A percentile compares a stretch with the other conserved stretches of the same genome.
Evolutionary conservation across 1,140 invertebrate genomes (phyloP).

Genomic region (Aphis gossypii): DNA sequence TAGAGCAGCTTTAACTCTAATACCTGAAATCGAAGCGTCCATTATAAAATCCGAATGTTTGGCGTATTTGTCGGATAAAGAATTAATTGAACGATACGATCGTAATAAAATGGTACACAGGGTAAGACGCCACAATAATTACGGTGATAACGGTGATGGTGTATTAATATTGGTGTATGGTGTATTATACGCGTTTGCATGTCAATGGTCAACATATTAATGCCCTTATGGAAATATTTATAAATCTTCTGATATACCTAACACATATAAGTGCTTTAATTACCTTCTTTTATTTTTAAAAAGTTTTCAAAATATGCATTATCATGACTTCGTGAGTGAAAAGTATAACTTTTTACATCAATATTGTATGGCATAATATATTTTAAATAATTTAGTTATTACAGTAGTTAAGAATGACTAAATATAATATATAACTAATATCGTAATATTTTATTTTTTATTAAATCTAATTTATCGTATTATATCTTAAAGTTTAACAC

Average conservation of each 20-base stretch:
- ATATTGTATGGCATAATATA: not conserved
- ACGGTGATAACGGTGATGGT: slow-evolving; percentile 33
- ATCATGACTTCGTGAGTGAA: not conserved
- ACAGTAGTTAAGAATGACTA: not conserved
- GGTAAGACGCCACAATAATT: slow-evolving; percentile 64
- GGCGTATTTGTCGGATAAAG: slow-evolving; percentile 65
- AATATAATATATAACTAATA: not conserved
- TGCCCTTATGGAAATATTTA: not conserved
- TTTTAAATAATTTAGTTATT: too few relatives aligned
- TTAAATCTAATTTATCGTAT: not conserved
- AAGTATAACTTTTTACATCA: not conserved
- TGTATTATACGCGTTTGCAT: slow-evolving; percentile 10
- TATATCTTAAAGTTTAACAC: not conserved
- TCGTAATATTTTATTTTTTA: not conserved
- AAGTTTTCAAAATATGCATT: not conserved
- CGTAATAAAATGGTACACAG: slow-evolving; percentile 65
- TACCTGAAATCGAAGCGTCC: slow-evolving; percentile 65
- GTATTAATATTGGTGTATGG: slow-evolving; percentile 20
- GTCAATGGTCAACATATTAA: not conserved
- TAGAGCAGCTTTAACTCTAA: slow-evolving; percentile 42
- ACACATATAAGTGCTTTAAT: not conserved
- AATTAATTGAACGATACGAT: slow-evolving; percentile 65
- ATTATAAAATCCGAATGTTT: slow-evolving; percentile 67
- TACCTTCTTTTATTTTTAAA: not conserved
- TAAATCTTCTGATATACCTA: not conserved